A percentile compares a stretch with the other conserved stretches of the same genome.
Conservation (phyloP, 2,888 invertebrate genomes). For the Sisyra terminalis region DNA sequence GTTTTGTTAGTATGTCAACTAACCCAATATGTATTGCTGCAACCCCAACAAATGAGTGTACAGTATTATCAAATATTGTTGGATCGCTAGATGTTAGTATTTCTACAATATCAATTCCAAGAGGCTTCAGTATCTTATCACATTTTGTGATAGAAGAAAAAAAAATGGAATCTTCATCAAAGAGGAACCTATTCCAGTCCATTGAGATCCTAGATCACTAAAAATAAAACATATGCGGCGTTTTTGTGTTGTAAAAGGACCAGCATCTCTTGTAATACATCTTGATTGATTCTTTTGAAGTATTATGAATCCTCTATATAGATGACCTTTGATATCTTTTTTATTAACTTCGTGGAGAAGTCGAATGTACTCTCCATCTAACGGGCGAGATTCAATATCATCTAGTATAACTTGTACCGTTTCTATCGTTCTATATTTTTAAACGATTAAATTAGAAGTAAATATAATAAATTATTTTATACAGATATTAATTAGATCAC, state of each 20-base stretch:
- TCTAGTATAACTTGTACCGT: slow-evolving; percentile 44
- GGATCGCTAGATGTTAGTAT: slow-evolving; percentile 32
- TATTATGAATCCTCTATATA: slow-evolving; percentile 61
- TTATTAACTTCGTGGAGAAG: slow-evolving; percentile 37
- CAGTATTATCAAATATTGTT: slow-evolving; percentile 33
- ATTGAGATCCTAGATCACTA: slow-evolving; percentile 62
- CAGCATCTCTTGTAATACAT: neutral
- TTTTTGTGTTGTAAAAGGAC: neutral
- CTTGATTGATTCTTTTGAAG: slow-evolving; percentile 24
- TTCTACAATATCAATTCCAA: slow-evolving; percentile 42
- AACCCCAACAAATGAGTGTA: slow-evolving; percentile 58
- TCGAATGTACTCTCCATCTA: slow-evolving; percentile 42
- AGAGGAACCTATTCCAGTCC: slow-evolving; percentile 48
- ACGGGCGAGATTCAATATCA: slow-evolving; percentile 36
- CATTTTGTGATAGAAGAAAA: slow-evolving; percentile 41
- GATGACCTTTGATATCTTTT: slow-evolving; percentile 38
- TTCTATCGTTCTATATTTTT: slow-evolving; percentile 43
- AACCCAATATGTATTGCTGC: slow-evolving; percentile 52
- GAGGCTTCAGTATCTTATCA: slow-evolving; percentile 35
- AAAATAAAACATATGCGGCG: slow-evolving; percentile 47
- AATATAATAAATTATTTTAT: too few species aligned
- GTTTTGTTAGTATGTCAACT: slow-evolving; percentile 39
- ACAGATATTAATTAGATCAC: neutral
- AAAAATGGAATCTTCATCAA: slow-evolving; percentile 51
- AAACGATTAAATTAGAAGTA: too few species aligned